Conservation (phyloP, 1,140 invertebrate genomes). For the Zophobas morio region DNA sequence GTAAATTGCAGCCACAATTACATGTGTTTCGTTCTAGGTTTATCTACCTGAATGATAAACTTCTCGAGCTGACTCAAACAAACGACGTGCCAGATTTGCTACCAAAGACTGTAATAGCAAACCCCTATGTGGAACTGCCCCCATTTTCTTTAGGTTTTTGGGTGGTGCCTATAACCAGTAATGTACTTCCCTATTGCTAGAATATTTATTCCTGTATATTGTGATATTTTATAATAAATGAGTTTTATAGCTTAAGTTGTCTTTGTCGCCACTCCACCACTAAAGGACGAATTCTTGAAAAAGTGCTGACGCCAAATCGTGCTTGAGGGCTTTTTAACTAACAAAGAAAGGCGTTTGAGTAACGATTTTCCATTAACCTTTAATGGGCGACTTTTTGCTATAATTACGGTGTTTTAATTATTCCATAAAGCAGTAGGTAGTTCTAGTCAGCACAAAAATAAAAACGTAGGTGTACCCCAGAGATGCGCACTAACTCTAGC, state of each 20-base stretch:
- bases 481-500: too few relatives aligned
- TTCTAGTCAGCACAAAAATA: too few relatives aligned
- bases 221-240: conserved; percentile 38
- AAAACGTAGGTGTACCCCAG: too few relatives aligned
- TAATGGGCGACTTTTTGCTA: too few relatives aligned
- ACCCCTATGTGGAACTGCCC: conserved; percentile 69
- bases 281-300: not conserved
- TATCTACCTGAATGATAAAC: conserved; percentile 73
- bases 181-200: conserved; percentile 43
- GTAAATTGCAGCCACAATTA: not conserved
- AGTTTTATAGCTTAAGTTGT: conserved; percentile 9
- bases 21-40: conserved; percentile 65
- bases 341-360: conserved; percentile 3
- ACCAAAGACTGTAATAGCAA: conserved; percentile 68
- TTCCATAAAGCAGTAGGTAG: too few relatives aligned
- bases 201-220: conserved; percentile 46
- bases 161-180: conserved; percentile 66
- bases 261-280: not conserved
- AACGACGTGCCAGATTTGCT: conserved; percentile 70
- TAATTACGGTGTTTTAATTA: too few relatives aligned
- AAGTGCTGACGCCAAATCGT: conserved; percentile 57
- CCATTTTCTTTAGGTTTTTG: conserved; percentile 76
- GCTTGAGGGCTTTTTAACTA: conserved; percentile 57
- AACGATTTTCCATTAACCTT: too few relatives aligned
- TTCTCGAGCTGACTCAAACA: conserved; percentile 68